phyloP scores from a whole-genome alignment of 2,888 invertebrate genomes.

The Phrixothrix hirtus region DNA sequence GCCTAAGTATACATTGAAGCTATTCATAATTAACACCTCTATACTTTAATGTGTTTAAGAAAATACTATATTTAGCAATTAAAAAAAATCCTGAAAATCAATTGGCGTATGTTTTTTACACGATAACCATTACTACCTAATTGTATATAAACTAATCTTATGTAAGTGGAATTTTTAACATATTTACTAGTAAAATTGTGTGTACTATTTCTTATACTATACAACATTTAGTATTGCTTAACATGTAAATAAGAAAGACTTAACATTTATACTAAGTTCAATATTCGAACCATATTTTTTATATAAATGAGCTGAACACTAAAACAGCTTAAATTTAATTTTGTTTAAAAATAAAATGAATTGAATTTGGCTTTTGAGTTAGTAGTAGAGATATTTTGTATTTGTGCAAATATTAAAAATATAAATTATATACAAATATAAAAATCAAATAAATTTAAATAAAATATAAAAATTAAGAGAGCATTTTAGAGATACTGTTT shows the following conservation, averaged over 20 bases:
- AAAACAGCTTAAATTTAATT: slow-evolving; percentile 1
- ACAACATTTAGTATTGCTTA: slow-evolving; percentile 46
- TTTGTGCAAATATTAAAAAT: slow-evolving; percentile 22
- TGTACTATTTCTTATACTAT: slow-evolving; percentile 32
- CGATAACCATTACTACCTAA: too few relatives aligned
- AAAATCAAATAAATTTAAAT: not conserved
- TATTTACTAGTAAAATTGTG: slow-evolving; percentile 14
- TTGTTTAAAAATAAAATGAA: too few relatives aligned
- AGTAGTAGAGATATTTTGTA: too few relatives aligned
- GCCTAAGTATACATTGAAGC: too few relatives aligned
- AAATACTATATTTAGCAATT: too few relatives aligned
- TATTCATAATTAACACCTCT: too few relatives aligned
- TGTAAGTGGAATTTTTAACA: slow-evolving; percentile 21
- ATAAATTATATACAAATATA: not conserved
- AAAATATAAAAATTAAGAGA: not conserved
- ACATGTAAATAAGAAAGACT: slow-evolving; percentile 20
- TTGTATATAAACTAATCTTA: too few relatives aligned
- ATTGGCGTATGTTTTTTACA: too few relatives aligned
- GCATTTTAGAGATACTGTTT: not conserved
- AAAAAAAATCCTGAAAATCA: too few relatives aligned
- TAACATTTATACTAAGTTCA: not conserved
- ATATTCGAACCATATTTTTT: too few relatives aligned
- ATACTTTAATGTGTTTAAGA: too few relatives aligned
- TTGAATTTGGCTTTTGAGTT: too few relatives aligned
- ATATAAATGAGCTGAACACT: slow-evolving; percentile 5